Percentiles rank a stretch among this genome's conserved stretches.
Evolutionary conservation across 2,113 vertebrate species (phyloP).

Genomic region (Ictidomys tridecemlineatus): DNA sequence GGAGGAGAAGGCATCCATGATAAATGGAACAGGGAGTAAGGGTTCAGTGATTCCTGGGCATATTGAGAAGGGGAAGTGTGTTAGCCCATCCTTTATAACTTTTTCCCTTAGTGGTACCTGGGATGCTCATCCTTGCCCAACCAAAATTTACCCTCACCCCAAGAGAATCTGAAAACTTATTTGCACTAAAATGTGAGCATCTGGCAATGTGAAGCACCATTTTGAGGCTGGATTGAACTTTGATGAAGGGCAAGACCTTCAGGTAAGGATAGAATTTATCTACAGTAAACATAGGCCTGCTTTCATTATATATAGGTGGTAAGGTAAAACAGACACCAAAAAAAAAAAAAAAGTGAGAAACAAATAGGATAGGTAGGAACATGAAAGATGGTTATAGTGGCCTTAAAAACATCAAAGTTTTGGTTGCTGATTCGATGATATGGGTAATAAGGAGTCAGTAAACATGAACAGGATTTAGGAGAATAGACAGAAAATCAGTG

Average conservation of each 20-base stretch:
- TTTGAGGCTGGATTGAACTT: not conserved
- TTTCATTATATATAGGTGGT: not conserved
- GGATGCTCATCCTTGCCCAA: not conserved
- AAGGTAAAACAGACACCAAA: not conserved
- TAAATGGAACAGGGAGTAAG: not conserved
- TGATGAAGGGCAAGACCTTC: not conserved
- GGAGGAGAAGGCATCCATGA: not conserved
- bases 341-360: not conserved
- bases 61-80: not conserved
- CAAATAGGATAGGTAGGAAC: not conserved
- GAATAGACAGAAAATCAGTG: not conserved
- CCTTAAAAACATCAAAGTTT: conserved; percentile 26
- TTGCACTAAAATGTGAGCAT: not conserved
- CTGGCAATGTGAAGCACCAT: not conserved
- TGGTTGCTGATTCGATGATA: not conserved
- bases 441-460: not conserved
- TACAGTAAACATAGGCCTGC: not conserved
- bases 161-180: conserved; percentile 1
- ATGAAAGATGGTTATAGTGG: not conserved
- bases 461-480: not conserved
- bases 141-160: not conserved
- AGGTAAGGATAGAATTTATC: not conserved
- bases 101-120: not conserved
- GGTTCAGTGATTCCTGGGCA: no score
- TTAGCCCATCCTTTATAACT: not conserved